Percentiles rank a stretch among this genome's conserved stretches.
phyloP scores from a whole-genome alignment of 53 echinoderm and acorn worm genomes.

The Hippasteria phrygiana region DNA sequence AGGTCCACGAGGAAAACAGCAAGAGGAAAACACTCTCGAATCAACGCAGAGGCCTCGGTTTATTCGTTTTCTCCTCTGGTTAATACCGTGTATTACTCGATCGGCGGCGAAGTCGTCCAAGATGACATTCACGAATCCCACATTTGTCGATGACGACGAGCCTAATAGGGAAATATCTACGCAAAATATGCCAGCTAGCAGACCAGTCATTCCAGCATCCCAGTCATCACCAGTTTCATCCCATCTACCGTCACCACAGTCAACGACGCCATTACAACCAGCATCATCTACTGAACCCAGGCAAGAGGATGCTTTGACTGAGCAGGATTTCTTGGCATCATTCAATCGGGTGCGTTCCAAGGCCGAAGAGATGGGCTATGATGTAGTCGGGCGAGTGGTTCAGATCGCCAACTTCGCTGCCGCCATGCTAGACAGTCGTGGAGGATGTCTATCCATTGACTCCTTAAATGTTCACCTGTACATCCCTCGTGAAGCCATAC shows the following conservation, averaged over 20 bases:
- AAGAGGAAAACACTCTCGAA: too few relatives aligned
- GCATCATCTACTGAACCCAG: background rate
- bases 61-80: too few relatives aligned
- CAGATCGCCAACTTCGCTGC: slow-evolving; percentile 48
- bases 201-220: too few relatives aligned
- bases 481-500: slow-evolving; percentile 39
- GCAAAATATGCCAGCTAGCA: too few relatives aligned
- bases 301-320: background rate
- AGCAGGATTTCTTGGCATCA: background rate
- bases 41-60: too few relatives aligned
- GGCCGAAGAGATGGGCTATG: background rate
- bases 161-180: too few relatives aligned
- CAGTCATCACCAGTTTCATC: too few relatives aligned
- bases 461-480: slow-evolving; percentile 29
- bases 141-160: too few relatives aligned
- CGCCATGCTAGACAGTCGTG: slow-evolving; percentile 39
- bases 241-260: background rate
- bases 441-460: slow-evolving; percentile 45
- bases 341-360: background rate
- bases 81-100: too few relatives aligned
- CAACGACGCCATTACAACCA: background rate
- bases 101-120: too few relatives aligned
- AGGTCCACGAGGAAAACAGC: too few relatives aligned
- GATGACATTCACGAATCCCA: too few relatives aligned
- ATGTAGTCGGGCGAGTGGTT: background rate